These are phyloP conservation scores for Thalassaphorura encarpata DNA, from an alignment of 1,140 invertebrate species.

Conservation along the genomic window DNA sequence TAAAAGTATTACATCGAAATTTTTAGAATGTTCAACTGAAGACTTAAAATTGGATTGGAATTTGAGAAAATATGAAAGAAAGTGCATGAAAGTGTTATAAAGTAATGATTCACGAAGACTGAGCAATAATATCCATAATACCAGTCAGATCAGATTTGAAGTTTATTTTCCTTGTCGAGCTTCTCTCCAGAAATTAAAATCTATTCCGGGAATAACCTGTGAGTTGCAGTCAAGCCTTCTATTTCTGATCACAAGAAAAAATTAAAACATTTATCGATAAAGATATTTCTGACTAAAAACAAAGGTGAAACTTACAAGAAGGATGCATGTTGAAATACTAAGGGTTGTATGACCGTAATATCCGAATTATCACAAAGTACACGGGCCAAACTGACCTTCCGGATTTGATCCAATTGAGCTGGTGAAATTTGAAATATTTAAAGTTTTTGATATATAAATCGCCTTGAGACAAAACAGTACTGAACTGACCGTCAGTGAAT, in stretches of 20 bases:
- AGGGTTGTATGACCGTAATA: conserved; percentile 43
- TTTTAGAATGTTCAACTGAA: too few relatives aligned
- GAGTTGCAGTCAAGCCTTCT: conserved; percentile 39
- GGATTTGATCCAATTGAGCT: conserved; percentile 47
- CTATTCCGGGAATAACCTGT: conserved; percentile 38
- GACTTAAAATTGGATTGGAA: too few relatives aligned
- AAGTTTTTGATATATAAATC: not conserved
- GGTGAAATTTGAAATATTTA: conserved; percentile 22
- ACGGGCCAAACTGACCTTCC: conserved; percentile 44
- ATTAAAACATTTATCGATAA: too few relatives aligned
- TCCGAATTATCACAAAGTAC: conserved; percentile 51
- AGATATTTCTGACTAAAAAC: too few relatives aligned
- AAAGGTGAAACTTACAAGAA: conserved; percentile 38
- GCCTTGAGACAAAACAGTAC: not conserved
- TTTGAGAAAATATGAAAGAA: too few relatives aligned
- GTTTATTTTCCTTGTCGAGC: conserved; percentile 9
- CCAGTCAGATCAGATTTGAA: too few relatives aligned
- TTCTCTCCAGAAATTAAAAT: conserved; percentile 40
- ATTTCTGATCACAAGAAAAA: conserved; percentile 36
- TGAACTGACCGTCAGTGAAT: conserved; percentile 41
- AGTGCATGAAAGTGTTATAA: too few relatives aligned
- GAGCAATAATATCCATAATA: too few relatives aligned
- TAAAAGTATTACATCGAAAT: too few relatives aligned
- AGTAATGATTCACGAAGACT: too few relatives aligned
- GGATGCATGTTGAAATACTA: conserved; percentile 43